Percentiles rank a stretch among this genome's conserved stretches.
Conservation (phyloP, 2,888 invertebrate species). For the Steinernema scapterisci region DNA sequence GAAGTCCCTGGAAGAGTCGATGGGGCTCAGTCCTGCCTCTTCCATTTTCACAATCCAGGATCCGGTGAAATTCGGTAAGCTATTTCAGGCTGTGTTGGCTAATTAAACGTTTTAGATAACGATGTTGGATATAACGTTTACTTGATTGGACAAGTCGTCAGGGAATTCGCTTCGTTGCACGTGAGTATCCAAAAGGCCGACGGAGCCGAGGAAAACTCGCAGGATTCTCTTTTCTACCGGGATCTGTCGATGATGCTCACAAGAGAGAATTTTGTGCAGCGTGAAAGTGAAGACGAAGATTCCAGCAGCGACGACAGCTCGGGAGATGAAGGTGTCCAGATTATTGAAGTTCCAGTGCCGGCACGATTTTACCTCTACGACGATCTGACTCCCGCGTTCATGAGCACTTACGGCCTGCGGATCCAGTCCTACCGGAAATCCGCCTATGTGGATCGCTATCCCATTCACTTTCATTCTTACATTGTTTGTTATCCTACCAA, state of each 20-base stretch:
- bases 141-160: background rate
- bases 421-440: background rate
- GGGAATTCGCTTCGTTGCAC: background rate
- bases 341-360: background rate
- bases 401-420: background rate
- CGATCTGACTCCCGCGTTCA: background rate
- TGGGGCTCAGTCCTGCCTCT: slow-evolving; percentile 67
- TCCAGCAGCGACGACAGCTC: slow-evolving; percentile 11
- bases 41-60: slow-evolving; percentile 96
- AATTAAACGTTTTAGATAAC: background rate
- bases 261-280: background rate
- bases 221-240: background rate
- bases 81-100: background rate
- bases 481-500: background rate
- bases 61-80: slow-evolving; percentile 76
- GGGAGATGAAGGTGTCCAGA: background rate
- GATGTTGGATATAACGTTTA: slow-evolving; percentile 29
- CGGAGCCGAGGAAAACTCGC: background rate
- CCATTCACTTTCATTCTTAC: background rate
- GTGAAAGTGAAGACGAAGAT: background rate
- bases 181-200: background rate
- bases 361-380: background rate
- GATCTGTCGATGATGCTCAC: background rate
- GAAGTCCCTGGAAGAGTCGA: slow-evolving; percentile 5
- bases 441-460: background rate